Percentiles rank a stretch among this genome's conserved stretches.
phyloP scores from a whole-genome alignment of 2,888 invertebrate genomes.

The Leucophenga montana region DNA sequence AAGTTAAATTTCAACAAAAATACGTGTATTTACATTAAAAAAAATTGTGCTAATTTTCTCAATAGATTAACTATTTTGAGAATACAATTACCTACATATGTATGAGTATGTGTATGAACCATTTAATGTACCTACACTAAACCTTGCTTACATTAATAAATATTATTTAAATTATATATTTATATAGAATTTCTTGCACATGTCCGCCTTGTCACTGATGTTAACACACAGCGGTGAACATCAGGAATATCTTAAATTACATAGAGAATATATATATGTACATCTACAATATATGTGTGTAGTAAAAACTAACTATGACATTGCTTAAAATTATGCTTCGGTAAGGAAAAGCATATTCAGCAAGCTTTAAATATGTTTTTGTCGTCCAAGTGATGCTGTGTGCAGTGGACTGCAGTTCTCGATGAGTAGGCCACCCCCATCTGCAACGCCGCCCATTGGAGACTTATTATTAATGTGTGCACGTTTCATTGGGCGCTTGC shows the following conservation, averaged over 20 bases:
- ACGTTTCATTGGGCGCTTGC: slow-evolving; percentile 70
- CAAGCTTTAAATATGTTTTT: slow-evolving; percentile 65
- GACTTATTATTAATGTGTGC: slow-evolving; percentile 64
- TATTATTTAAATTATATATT: slow-evolving; percentile 36
- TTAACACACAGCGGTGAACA: slow-evolving; percentile 4
- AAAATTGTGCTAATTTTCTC: slow-evolving; percentile 56
- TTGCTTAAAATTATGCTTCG: background rate
- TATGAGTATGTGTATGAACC: background rate
- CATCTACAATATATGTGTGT: no score
- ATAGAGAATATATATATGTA: no score
- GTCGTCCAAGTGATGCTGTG: slow-evolving; percentile 70
- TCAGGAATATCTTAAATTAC: background rate
- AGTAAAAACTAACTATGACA: background rate
- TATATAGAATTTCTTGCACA: slow-evolving; percentile 57
- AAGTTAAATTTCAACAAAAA: no score
- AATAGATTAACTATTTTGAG: slow-evolving; percentile 6
- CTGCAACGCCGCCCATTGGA: slow-evolving; percentile 41
- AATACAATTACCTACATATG: slow-evolving; percentile 22
- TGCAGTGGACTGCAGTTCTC: slow-evolving; percentile 67
- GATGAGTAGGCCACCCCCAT: slow-evolving; percentile 51
- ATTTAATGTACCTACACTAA: no score
- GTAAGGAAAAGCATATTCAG: slow-evolving; percentile 31
- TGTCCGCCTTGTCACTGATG: slow-evolving; percentile 53
- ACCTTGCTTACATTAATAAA: slow-evolving; percentile 25
- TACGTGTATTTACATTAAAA: slow-evolving; percentile 49